Evolutionary conservation across 2,888 invertebrate genomes (phyloP).

Genomic region (Endomychus coccineus): DNA sequence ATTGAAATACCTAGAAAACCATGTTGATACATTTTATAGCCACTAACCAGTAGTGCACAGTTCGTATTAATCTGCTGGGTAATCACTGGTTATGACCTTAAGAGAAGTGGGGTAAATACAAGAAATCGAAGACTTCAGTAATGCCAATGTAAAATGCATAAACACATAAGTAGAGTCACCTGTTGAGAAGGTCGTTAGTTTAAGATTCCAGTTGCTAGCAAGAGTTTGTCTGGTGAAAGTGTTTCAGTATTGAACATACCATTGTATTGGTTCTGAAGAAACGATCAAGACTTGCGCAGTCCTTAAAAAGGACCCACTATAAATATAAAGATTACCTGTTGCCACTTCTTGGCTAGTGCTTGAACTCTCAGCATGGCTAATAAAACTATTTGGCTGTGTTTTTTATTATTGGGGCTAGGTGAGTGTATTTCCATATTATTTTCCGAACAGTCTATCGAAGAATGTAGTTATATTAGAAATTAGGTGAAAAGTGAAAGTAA

Average conservation of each 20-base stretch:
- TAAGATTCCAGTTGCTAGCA: constrained; percentile 10
- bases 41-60: too few species aligned
- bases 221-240: constrained; percentile 35
- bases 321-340: constrained; percentile 43
- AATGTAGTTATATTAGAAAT: too few species aligned
- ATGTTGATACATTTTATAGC: too few species aligned
- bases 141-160: constrained; percentile 3
- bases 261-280: constrained; percentile 28
- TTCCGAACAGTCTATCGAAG: neutral
- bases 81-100: too few species aligned
- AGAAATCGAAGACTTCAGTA: too few species aligned
- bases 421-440: constrained; percentile 31
- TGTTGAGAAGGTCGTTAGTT: constrained; percentile 35
- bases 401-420: constrained; percentile 42
- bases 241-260: constrained; percentile 21
- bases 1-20: too few species aligned
- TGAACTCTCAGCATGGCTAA: constrained; percentile 41
- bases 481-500: too few species aligned
- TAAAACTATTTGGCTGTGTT: constrained; percentile 44
- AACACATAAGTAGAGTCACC: constrained; percentile 42
- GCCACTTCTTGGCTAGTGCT: constrained; percentile 45
- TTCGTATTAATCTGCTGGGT: too few species aligned
- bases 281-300: constrained; percentile 37
- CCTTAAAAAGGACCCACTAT: constrained; percentile 37
- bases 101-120: too few species aligned